A percentile compares a stretch with the other conserved stretches of the same genome.
Evolutionary conservation across 2,797 vertebrate genomes (phyloP).

Genomic region (Platalea minor): DNA sequence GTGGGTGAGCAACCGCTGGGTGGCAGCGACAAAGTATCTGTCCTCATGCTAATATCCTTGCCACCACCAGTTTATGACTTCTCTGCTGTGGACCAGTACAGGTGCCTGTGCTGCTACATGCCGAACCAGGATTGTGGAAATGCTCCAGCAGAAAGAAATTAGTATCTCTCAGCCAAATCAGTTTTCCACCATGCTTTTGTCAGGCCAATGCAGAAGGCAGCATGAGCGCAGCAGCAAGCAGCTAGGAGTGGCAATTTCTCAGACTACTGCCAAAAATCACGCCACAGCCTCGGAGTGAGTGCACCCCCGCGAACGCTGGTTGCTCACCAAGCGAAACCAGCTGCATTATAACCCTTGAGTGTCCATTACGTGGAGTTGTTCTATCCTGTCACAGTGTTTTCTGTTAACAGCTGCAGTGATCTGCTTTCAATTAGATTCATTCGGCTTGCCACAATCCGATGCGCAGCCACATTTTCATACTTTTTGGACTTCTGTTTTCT

Average conservation of each 20-base stretch:
- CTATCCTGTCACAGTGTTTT: neutral
- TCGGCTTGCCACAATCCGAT: neutral
- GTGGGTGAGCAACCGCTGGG: neutral
- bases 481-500: neutral
- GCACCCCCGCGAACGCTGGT: neutral
- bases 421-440: neutral
- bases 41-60: neutral
- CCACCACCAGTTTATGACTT: neutral
- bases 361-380: neutral
- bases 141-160: neutral
- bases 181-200: neutral
- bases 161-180: neutral
- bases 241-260: neutral
- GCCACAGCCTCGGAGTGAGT: neutral
- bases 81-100: neutral
- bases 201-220: neutral
- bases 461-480: neutral
- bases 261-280: neutral
- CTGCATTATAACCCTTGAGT: neutral
- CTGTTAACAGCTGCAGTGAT: neutral
- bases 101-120: neutral
- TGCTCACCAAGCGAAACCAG: neutral
- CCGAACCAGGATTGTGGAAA: neutral
- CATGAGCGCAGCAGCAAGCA: neutral
- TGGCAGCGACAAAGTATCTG: neutral